Evolutionary conservation across 2,113 vertebrate species (phyloP), one percentile per base, ranked within the genome.

Genomic region (Halcyon senegalensis): DNA sequence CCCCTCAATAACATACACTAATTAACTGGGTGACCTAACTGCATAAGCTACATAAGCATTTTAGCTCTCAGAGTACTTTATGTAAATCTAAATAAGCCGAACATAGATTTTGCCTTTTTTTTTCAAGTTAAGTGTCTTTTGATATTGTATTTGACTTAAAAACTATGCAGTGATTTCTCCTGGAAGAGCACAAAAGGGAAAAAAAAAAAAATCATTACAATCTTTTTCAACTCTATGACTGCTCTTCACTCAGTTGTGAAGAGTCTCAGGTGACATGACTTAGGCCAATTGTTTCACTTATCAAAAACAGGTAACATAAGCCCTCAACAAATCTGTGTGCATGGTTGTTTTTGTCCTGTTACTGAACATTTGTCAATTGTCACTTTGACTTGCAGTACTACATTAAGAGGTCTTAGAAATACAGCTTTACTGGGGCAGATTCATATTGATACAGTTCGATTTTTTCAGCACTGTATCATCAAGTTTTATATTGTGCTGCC

Each of bases 221-320:
- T 95, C 41, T 91, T 96, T 96, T 97, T 92, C 90, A 92, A 30
- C 33, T 67, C 84, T 84, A 2, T 64, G 46, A 91, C 67, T 94
- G n/a, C 84, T 89, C 69, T 92, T 95, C 72, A 88, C 56, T 91
- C 76, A 89, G 78, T 93, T 1, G 2, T 63, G 95, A 94, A 96
- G 63, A 95, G 91, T 84, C 95, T 95, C 89, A 63, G 84, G 94
- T 97, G 95, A 84, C 68, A 35, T 46, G 79, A 98, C 89, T 96
- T 94, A 93, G 84, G 93, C 91, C 96, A 97, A 75, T 87, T 97
- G 83, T 95, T 97, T 97, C 92, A 21, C 96, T 97, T 96, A 97
- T 96, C 91, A 94, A 94, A 97, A 96, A 68, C 11, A 96, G 89
- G 96, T 96, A 97, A 97, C 87, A 76, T 90, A 97, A 97, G 81